Evolutionary conservation across 2,113 vertebrate species (phyloP).

Genomic region (Pygoscelis antarcticus): DNA sequence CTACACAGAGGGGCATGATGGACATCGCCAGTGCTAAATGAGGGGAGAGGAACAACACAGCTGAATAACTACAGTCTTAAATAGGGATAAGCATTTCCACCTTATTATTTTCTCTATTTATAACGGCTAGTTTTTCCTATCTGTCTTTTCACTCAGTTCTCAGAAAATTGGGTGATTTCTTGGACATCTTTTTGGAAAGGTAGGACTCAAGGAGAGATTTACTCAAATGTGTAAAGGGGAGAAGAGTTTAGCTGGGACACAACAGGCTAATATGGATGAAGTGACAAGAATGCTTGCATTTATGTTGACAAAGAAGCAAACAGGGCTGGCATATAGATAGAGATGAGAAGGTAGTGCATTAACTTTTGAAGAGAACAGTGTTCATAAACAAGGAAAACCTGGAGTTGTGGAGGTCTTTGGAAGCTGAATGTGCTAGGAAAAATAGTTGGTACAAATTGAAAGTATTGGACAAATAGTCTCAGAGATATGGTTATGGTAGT

Average conservation of each 20-base stretch:
- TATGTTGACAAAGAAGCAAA: background rate
- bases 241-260: background rate
- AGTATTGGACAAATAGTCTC: background rate
- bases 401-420: background rate
- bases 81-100: background rate
- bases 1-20: fast-evolving
- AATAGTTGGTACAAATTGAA: background rate
- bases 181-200: background rate
- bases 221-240: background rate
- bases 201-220: background rate
- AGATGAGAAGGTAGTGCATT: background rate
- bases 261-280: background rate
- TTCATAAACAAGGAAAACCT: background rate
- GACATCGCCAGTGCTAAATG: background rate
- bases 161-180: background rate
- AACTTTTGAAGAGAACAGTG: background rate
- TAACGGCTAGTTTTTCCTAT: background rate
- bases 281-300: background rate
- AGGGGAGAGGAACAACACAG: background rate
- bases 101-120: background rate
- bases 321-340: background rate
- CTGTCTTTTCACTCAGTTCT: background rate
- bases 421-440: background rate
- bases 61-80: background rate
- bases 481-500: background rate